Evolutionary conservation across 2,797 vertebrate species (phyloP), one percentile per base, ranked within the genome.

Genomic region (Urophycis tenuis): DNA sequence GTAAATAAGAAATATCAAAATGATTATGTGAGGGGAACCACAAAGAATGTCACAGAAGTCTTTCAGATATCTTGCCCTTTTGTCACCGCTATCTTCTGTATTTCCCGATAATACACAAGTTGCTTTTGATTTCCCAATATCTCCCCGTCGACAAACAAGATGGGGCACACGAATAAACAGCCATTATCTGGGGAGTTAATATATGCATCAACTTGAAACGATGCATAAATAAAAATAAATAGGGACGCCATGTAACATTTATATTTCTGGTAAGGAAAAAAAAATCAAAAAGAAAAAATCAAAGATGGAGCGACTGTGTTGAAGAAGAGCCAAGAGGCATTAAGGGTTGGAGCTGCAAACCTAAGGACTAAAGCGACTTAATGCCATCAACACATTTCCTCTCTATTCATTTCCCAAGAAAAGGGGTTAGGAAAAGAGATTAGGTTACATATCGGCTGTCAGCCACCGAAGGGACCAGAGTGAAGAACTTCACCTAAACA

Each of bases 281-380:
- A 60, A 0, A 3, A 60, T 7, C 19, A n/a, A n/a, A 60, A n/a
- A 60, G 25, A 60, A 32, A 70, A 89, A 89, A 90, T 91, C 89
- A 89, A 91, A 92, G 91, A 86, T 83, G 87, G 91, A 87, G 29
- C 84, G 83, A 89, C 88, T 85, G 87, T 88, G 89, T 88, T 91
- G 91, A 92, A 90, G 90, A 89, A 88, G 87, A 90, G 90, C 91
- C 90, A 92, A 87, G 89, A 91, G 87, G 91, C 90, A 90, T 92
- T 90, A 87, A 90, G 90, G 91, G 89, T 84, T 90, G 88, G 92
- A 92, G 92, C 89, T 92, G 91, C 90, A 90, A 91, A 92, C 89
- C 91, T 10, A 91, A 92, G 90, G 91, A 92, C 91, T 90, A 92
- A 93, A 94, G 92, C 89, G 91, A 93, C 91, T 92, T 94, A 93